Conservation (phyloP, 1,140 invertebrate genomes). For the Caenorhabditis briggsae region DNA sequence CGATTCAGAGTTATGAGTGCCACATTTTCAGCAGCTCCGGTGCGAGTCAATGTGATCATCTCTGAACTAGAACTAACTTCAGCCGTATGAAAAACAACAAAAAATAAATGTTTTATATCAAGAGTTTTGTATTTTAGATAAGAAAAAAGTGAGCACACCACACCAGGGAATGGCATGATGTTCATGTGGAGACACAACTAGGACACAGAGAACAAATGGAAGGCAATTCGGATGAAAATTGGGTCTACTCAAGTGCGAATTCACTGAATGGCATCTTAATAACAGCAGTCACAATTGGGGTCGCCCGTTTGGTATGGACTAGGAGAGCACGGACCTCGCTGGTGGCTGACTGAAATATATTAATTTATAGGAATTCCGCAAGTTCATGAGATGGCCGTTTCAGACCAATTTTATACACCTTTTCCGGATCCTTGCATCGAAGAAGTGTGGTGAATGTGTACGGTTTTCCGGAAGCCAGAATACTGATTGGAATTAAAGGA, state of each 20-base stretch:
- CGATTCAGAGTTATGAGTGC: conserved; percentile 91
- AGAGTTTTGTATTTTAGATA: conserved; percentile 85
- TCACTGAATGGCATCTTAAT: conserved; percentile 54
- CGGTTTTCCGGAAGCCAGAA: not conserved
- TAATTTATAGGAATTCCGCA: not conserved
- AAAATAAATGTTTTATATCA: conserved; percentile 80
- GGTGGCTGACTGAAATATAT: not conserved
- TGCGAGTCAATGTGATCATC: conserved; percentile 71
- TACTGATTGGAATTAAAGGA: not conserved
- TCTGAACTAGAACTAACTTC: conserved; percentile 23
- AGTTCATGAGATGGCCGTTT: too few species aligned
- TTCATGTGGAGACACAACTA: not conserved
- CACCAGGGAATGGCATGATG: conserved; percentile 23
- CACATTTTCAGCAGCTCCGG: conserved; percentile 82
- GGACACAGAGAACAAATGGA: conserved; percentile 17
- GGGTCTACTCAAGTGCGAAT: conserved; percentile 6
- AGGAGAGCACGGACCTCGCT: conserved; percentile 4
- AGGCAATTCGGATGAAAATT: not conserved
- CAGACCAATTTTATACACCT: not conserved
- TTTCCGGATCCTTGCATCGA: conserved; percentile 26
- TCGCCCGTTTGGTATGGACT: not conserved
- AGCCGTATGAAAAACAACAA: not conserved
- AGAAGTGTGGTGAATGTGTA: conserved; percentile 19
- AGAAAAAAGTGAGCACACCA: conserved; percentile 81
- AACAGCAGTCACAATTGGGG: conserved; percentile 31